phyloP scores from a whole-genome alignment of 2,113 vertebrate species.

The Dermatemys mawii region DNA sequence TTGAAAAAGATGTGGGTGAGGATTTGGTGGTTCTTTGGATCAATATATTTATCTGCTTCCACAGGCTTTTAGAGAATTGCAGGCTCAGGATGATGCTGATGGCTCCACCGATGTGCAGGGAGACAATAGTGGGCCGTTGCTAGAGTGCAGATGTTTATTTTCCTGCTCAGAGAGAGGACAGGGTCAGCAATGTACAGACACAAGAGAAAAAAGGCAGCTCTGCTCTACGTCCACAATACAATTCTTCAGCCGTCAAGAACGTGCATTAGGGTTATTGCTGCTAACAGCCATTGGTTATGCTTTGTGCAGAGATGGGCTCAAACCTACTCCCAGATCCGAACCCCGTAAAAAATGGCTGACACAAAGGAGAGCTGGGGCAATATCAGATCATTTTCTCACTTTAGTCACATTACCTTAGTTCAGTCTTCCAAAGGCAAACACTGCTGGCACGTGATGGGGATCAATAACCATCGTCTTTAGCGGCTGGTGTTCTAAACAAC shows the following conservation, averaged over 20 bases:
- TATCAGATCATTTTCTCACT: neutral
- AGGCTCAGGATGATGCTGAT: conserved; percentile 19
- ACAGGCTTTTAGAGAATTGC: conserved; percentile 27
- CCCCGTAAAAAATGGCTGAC: neutral
- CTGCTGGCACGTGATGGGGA: neutral
- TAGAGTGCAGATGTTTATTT: neutral
- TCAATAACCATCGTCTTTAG: neutral
- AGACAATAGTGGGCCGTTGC: neutral
- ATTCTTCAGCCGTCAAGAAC: neutral
- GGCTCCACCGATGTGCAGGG: conserved; percentile 11
- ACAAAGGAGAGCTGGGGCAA: neutral
- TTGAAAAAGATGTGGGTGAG: conserved; percentile 11
- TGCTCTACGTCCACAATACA: neutral
- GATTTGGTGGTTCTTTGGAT: conserved; percentile 25
- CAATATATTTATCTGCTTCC: conserved; percentile 5
- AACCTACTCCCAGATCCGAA: accelerated
- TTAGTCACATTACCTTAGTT: neutral
- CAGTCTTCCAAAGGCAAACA: neutral
- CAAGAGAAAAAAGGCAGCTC: neutral
- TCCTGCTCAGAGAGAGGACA: neutral
- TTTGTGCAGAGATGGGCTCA: neutral
- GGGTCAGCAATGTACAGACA: neutral
- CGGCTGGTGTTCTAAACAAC: neutral
- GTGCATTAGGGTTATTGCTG: accelerated
- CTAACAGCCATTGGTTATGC: neutral